Evolutionary conservation across 2,797 vertebrate species (phyloP).

Genomic region (Melanotaenia parkinsoni): DNA sequence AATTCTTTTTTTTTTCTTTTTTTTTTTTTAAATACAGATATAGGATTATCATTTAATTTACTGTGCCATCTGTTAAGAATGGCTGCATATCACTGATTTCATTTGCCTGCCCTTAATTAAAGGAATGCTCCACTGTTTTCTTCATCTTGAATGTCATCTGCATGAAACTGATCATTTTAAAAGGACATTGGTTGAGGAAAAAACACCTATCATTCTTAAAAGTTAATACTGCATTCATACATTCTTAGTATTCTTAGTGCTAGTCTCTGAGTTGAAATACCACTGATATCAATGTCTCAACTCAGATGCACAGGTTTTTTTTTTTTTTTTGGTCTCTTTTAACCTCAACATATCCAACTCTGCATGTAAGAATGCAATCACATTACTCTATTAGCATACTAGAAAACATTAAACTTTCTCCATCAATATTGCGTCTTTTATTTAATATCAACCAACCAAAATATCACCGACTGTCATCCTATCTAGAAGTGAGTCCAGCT

Average conservation of each 20-base stretch:
- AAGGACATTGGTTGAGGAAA: background rate
- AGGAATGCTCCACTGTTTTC: conserved; percentile 62
- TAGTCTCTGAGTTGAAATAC: background rate
- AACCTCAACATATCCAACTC: background rate
- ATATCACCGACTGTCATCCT: background rate
- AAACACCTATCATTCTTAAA: background rate
- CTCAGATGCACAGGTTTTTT: background rate
- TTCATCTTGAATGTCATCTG: conserved; percentile 32
- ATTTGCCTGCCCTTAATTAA: conserved; percentile 64
- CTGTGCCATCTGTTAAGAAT: conserved; percentile 65
- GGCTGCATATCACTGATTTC: conserved; percentile 62
- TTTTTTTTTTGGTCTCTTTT: background rate
- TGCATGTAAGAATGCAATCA: background rate
- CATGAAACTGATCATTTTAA: background rate
- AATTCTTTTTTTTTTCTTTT: conserved; percentile 1
- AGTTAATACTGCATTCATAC: conserved; percentile 8
- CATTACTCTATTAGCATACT: background rate
- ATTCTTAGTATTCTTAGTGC: conserved; percentile 11
- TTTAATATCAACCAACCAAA: background rate
- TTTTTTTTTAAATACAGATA: background rate
- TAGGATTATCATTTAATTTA: conserved; percentile 28
- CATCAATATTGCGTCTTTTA: no score
- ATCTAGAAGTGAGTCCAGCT: background rate
- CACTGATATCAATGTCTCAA: background rate
- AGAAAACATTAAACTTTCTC: no score